Evolutionary conservation across 2,888 invertebrate species (phyloP), one percentile per base, ranked within the genome.

Genomic region (Conchocele bisecta): DNA sequence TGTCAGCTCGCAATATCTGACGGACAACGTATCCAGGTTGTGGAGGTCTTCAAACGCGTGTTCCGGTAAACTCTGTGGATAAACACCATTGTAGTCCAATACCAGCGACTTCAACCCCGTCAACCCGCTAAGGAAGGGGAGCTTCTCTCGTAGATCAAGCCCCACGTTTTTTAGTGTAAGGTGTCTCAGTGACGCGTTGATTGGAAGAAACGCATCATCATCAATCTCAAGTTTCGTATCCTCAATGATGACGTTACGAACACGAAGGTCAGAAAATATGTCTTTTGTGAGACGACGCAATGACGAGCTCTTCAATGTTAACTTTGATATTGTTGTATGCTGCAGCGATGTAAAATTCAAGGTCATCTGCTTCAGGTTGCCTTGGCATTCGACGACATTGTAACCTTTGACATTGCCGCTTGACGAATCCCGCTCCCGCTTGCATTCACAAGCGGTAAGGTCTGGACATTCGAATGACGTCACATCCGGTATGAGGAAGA

Each of bases 1-100:
- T 5, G 67, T 67, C 26, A 77, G 73, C 50, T 59, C 67, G 31
- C 77, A 77, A 26, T 70, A 41, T 26, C 64, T 41, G 4, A 77
- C 28, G 0, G 67, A 70, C 5, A 77, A 57, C 13, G 20, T 24
- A 41, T 39, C 51, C 17, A 77, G 44, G 17, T 63, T 56, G 28
- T 22, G 33, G 2, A 67, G 24, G 44, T 70, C 60, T 26, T 35
- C 15, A 31, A 77, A 77, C 2, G 64, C 53, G 22, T 33, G 13
- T 4, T 60, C 54, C 1, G 67, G 77, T 41, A 73, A 70, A 26
- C 70, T 56, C 28, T 63, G 48, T 0, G 77, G 77, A 51, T 56
- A 77, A 22, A 56, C 26, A 3, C 70, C 73, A 41, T 73, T 77
- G 28, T 46, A 42, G 37, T 77, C 73, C 7, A 77, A 15, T n/a